Conservation (phyloP, 1,140 invertebrate species). For the Bombyx mori region DNA sequence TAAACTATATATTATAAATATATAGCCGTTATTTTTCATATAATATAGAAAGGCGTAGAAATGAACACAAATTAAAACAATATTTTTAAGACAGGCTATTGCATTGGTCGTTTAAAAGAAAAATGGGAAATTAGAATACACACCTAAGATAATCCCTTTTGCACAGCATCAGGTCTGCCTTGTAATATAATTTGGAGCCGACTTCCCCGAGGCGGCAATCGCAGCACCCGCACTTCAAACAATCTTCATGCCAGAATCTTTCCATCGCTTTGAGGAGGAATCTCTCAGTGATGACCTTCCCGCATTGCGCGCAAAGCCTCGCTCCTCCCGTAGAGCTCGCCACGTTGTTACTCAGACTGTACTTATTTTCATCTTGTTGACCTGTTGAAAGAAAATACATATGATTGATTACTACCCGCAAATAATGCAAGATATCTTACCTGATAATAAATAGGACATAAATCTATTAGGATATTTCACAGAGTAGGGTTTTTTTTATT, state of each 20-base stretch:
- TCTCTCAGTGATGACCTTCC: constrained; percentile 82
- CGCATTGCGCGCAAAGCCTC: constrained; percentile 82
- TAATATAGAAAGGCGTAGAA: too few species aligned
- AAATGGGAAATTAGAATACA: not conserved
- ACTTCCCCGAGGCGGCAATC: constrained; percentile 93
- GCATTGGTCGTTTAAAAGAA: not conserved
- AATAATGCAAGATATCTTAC: too few species aligned
- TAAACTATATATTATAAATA: too few species aligned
- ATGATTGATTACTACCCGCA: too few species aligned
- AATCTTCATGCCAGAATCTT: constrained; percentile 95
- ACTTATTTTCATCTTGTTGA: constrained; percentile 67
- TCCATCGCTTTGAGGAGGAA: constrained; percentile 86
- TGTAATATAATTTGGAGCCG: constrained; percentile 92
- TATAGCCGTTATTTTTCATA: too few species aligned
- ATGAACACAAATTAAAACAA: too few species aligned
- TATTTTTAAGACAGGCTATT: too few species aligned
- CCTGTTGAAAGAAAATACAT: constrained; percentile 27
- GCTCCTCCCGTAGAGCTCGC: constrained; percentile 46
- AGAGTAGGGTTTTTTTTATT: too few species aligned
- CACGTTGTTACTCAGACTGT: constrained; percentile 46
- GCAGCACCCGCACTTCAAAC: constrained; percentile 93
- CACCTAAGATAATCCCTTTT: constrained; percentile 93
- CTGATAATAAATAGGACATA: too few species aligned
- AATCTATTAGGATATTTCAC: too few species aligned
- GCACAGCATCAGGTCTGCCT: constrained; percentile 93